Evolutionary conservation across 1,140 invertebrate species (phyloP).

Genomic region (Halesus radiatus): DNA sequence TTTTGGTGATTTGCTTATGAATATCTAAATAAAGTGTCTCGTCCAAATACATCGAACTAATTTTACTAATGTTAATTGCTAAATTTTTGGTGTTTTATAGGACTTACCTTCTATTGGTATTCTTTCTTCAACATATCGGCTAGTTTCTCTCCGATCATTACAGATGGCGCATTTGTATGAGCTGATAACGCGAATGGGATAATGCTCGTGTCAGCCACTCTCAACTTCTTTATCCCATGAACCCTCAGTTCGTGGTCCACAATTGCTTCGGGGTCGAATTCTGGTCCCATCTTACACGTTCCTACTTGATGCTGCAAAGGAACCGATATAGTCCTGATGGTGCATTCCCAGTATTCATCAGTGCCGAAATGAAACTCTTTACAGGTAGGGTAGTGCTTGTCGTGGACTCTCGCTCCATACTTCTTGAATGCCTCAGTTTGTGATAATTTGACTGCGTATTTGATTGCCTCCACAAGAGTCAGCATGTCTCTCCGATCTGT

Average conservation of each 20-base stretch:
- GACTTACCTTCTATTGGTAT: too few relatives aligned
- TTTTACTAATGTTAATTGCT: too few relatives aligned
- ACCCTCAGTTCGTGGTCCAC: conserved; percentile 72
- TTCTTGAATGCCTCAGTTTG: conserved; percentile 59
- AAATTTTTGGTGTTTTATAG: too few relatives aligned
- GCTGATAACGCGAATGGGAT: conserved; percentile 61
- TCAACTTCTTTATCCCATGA: conserved; percentile 61
- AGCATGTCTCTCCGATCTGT: conserved; percentile 59
- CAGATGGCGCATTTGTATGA: conserved; percentile 62
- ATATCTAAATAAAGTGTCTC: too few relatives aligned
- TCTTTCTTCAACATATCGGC: conserved; percentile 66
- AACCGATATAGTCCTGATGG: conserved; percentile 61
- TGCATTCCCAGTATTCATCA: conserved; percentile 71
- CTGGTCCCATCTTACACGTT: conserved; percentile 76
- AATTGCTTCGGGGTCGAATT: conserved; percentile 69
- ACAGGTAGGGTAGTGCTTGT: conserved; percentile 67
- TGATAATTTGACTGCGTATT: conserved; percentile 59
- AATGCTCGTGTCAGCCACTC: conserved; percentile 66
- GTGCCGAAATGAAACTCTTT: conserved; percentile 61
- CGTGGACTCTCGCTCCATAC: conserved; percentile 62
- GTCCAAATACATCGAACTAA: too few relatives aligned
- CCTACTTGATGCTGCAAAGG: conserved; percentile 71
- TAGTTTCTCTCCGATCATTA: conserved; percentile 73
- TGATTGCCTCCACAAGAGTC: conserved; percentile 62
- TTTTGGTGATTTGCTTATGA: too few relatives aligned